Evolutionary conservation across 2,888 invertebrate species (phyloP).

Genomic region (Fragum fragum): DNA sequence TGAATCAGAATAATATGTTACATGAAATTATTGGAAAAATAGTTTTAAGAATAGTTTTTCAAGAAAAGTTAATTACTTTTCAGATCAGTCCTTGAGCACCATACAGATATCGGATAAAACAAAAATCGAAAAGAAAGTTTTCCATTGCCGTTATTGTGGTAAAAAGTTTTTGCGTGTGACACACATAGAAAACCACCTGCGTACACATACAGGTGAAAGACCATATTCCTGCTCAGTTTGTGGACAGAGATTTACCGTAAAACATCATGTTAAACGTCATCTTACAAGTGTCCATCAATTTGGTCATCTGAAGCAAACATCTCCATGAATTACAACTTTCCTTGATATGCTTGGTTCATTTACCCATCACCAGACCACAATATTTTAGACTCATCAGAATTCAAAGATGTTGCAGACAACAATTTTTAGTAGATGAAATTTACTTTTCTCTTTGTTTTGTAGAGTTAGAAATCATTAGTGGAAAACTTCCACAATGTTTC

Average conservation of each 20-base stretch:
- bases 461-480: too few species aligned
- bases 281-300: too few species aligned
- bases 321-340: too few species aligned
- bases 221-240: slow-evolving; percentile 33
- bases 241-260: slow-evolving; percentile 19
- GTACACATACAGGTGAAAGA: slow-evolving; percentile 38
- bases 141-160: slow-evolving; percentile 4
- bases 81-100: background rate
- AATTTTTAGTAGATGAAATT: too few species aligned
- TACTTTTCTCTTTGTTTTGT: too few species aligned
- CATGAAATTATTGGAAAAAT: background rate
- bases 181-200: background rate
- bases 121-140: too few species aligned
- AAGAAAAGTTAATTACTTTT: background rate
- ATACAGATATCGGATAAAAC: background rate
- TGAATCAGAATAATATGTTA: background rate
- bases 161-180: slow-evolving; percentile 4
- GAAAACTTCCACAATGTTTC: too few species aligned
- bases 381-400: too few species aligned
- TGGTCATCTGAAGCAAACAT: background rate
- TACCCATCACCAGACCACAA: too few species aligned
- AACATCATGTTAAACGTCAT: slow-evolving; percentile 29
- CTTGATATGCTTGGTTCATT: too few species aligned
- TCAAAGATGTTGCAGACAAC: too few species aligned
- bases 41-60: background rate